Conservation (phyloP, 2,113 vertebrate genomes). For the Mastomys natalensis region DNA sequence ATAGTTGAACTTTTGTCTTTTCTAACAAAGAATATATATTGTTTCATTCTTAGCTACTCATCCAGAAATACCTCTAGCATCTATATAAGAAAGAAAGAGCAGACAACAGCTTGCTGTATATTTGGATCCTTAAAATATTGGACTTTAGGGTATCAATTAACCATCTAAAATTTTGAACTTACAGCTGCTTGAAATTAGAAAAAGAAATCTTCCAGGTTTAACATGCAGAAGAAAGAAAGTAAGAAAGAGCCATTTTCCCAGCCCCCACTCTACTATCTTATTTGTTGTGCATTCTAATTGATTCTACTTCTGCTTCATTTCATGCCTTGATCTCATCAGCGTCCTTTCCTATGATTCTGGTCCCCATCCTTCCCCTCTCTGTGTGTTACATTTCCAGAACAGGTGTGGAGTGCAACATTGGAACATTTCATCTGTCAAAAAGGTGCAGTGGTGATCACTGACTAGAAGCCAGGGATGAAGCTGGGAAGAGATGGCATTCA, state of each 20-base stretch:
- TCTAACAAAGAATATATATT: neutral
- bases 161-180: neutral
- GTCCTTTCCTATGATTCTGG: neutral
- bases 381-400: neutral
- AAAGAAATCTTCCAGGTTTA: neutral
- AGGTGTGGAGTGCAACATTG: neutral
- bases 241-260: neutral
- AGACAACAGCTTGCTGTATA: neutral
- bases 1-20: neutral
- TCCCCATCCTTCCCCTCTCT: neutral
- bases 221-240: neutral
- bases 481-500: neutral
- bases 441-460: neutral
- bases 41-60: neutral
- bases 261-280: neutral
- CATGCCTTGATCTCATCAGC: neutral
- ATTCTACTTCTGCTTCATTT: neutral
- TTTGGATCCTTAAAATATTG: constrained; percentile 33
- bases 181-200: neutral
- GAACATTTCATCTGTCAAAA: neutral
- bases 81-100: neutral
- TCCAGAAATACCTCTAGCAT: neutral
- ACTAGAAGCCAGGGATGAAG: neutral
- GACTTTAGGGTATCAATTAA: neutral
- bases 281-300: neutral